Evolutionary conservation across 2,888 invertebrate genomes (phyloP).

Genomic region (Amphipyra tragopoginis): DNA sequence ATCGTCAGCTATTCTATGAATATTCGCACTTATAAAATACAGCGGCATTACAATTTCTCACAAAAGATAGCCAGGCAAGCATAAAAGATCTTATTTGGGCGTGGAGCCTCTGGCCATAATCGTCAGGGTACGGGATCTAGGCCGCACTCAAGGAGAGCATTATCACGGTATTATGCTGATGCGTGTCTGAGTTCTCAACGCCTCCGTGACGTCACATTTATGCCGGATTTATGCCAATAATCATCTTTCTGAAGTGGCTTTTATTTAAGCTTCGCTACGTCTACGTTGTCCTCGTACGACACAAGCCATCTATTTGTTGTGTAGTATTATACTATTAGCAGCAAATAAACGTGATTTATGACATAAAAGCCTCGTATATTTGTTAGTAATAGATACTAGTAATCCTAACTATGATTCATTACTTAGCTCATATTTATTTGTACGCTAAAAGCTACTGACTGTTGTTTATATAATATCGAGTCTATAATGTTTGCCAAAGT

Average conservation of each 20-base stretch:
- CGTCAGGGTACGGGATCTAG: conserved; percentile 81
- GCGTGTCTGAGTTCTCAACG: conserved; percentile 73
- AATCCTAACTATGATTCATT: conserved; percentile 25
- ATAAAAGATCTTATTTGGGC: conserved; percentile 81
- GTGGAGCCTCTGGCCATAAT: conserved; percentile 78
- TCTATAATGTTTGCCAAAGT: not conserved
- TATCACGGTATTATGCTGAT: conserved; percentile 88
- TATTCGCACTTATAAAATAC: conserved; percentile 56
- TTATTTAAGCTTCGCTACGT: conserved; percentile 45
- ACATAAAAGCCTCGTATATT: conserved; percentile 10
- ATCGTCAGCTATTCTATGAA: conserved; percentile 44
- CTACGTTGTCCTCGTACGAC: conserved; percentile 18
- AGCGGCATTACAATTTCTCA: conserved; percentile 68
- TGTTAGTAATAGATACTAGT: conserved; percentile 28
- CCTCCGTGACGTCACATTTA: conserved; percentile 73
- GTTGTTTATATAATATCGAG: conserved; percentile 10
- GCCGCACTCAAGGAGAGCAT: conserved; percentile 83
- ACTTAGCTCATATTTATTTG: conserved; percentile 23
- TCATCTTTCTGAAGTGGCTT: conserved; percentile 47
- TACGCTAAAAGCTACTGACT: not conserved
- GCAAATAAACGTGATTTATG: conserved; percentile 19
- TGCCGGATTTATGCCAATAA: conserved; percentile 64
- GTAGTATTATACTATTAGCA: conserved; percentile 3
- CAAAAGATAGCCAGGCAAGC: conserved; percentile 71
- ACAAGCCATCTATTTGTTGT: conserved; percentile 9